These are phyloP conservation scores for Allacma fusca DNA, from an alignment of 2,888 invertebrate species.

Conservation along the genomic window DNA sequence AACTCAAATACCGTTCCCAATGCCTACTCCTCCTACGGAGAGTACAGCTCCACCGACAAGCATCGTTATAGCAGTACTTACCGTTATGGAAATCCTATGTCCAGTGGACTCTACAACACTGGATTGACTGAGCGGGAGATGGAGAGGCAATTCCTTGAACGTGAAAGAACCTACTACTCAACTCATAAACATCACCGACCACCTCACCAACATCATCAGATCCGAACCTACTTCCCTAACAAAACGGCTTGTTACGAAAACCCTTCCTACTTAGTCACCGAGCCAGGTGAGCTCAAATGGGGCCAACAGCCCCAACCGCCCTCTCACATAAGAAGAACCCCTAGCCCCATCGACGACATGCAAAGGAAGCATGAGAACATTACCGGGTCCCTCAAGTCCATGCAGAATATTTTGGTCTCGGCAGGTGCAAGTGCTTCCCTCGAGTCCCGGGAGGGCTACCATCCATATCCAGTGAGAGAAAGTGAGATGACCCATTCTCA, in stretches of 20 bases:
- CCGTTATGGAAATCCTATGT: slow-evolving; percentile 30
- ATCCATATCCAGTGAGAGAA: slow-evolving; percentile 46
- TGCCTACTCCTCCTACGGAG: neutral
- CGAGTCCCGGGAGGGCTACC: slow-evolving; percentile 24
- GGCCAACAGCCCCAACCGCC: slow-evolving; percentile 39
- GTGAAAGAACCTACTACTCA: slow-evolving; percentile 57
- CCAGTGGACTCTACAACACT: slow-evolving; percentile 12
- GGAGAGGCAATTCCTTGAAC: slow-evolving; percentile 50
- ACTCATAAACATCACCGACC: slow-evolving; percentile 58
- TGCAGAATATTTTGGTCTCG: slow-evolving; percentile 66
- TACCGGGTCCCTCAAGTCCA: slow-evolving; percentile 72
- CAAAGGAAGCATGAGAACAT: slow-evolving; percentile 69
- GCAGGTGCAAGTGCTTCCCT: slow-evolving; percentile 53
- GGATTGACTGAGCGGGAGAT: slow-evolving; percentile 48
- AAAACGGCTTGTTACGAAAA: slow-evolving; percentile 61
- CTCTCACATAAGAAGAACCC: slow-evolving; percentile 47
- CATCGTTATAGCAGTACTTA: slow-evolving; percentile 32
- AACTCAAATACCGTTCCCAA: slow-evolving; percentile 14
- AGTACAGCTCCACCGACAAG: neutral
- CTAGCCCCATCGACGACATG: slow-evolving; percentile 57
- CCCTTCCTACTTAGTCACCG: slow-evolving; percentile 60
- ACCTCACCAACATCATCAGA: slow-evolving; percentile 36
- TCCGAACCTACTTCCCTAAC: slow-evolving; percentile 54
- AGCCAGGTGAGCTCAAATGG: slow-evolving; percentile 60
- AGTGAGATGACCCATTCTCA: slow-evolving; percentile 11